Percentiles rank a stretch among this genome's conserved stretches.
Evolutionary conservation across 2,888 invertebrate genomes (phyloP).

Genomic region (Sphaerophoria taeniata): DNA sequence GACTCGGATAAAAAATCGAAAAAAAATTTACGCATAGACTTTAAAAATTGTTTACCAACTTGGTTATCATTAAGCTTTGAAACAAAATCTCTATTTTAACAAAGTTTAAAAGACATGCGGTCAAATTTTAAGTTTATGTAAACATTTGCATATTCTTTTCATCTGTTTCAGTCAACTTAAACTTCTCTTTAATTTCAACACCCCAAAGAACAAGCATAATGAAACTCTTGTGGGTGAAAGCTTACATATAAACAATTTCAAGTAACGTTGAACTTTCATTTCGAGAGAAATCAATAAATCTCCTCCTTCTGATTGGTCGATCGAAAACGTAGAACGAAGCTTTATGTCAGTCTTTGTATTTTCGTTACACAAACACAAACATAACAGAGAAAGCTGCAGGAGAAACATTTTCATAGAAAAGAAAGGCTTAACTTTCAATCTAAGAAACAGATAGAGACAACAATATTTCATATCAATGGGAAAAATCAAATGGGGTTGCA

Average conservation of each 20-base stretch:
- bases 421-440: constrained; percentile 17
- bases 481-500: constrained; percentile 62
- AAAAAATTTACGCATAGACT: too few species aligned
- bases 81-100: constrained; percentile 1
- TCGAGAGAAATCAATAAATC: constrained; percentile 63
- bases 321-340: constrained; percentile 46
- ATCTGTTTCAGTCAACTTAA: not conserved
- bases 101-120: constrained; percentile 33
- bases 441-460: constrained; percentile 54
- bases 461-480: constrained; percentile 10
- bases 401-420: not conserved
- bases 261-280: constrained; percentile 64
- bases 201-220: constrained; percentile 11
- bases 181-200: not conserved
- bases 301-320: constrained; percentile 61
- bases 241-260: constrained; percentile 35
- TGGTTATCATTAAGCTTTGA: too few species aligned
- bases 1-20: too few species aligned
- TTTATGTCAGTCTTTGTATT: constrained; percentile 23
- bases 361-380: constrained; percentile 33
- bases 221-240: constrained; percentile 40
- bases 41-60: too few species aligned
- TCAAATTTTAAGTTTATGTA: not conserved
- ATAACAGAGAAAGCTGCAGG: constrained; percentile 17
- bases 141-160: not conserved